Percentiles rank a stretch among this genome's conserved stretches.
Conservation (phyloP, 2,888 invertebrate species). For the Coelopa pilipes region DNA sequence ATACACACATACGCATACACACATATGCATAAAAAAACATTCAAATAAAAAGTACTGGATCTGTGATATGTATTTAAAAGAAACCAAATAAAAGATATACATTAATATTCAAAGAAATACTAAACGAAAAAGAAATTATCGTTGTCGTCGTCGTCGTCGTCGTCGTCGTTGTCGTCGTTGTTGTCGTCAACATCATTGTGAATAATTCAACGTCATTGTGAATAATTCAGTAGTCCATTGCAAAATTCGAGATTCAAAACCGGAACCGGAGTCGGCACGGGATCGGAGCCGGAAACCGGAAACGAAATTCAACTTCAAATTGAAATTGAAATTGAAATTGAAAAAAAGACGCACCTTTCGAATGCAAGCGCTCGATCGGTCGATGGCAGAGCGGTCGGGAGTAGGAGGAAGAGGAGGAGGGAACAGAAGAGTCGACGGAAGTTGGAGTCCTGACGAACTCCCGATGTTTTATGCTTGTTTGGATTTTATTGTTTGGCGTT, state of each 20-base stretch:
- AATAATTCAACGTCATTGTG: slow-evolving; percentile 33
- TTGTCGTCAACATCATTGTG: slow-evolving; percentile 42
- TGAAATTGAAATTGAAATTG: neutral
- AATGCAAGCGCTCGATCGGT: slow-evolving; percentile 5
- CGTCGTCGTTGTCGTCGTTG: slow-evolving; percentile 49
- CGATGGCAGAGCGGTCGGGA: neutral
- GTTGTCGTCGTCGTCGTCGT: slow-evolving; percentile 47
- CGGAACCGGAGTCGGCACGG: too few species aligned
- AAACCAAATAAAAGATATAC: slow-evolving; percentile 46
- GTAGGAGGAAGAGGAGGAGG: neutral
- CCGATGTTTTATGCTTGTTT: slow-evolving; percentile 57
- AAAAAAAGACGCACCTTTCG: slow-evolving; percentile 3
- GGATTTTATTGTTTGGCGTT: slow-evolving; percentile 50
- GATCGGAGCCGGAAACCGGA: too few species aligned
- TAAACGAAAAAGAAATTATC: slow-evolving; percentile 44
- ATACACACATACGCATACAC: slow-evolving; percentile 29
- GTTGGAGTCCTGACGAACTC: neutral
- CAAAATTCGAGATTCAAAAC: slow-evolving; percentile 8
- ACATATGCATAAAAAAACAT: slow-evolving; percentile 43
- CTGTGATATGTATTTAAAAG: slow-evolving; percentile 66
- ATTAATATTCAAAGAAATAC: slow-evolving; percentile 40
- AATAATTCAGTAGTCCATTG: slow-evolving; percentile 32
- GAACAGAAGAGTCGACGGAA: neutral
- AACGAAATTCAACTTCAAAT: neutral
- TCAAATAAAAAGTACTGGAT: slow-evolving; percentile 65